phyloP scores from a whole-genome alignment of 2,113 vertebrate species.

The Passer domesticus region DNA sequence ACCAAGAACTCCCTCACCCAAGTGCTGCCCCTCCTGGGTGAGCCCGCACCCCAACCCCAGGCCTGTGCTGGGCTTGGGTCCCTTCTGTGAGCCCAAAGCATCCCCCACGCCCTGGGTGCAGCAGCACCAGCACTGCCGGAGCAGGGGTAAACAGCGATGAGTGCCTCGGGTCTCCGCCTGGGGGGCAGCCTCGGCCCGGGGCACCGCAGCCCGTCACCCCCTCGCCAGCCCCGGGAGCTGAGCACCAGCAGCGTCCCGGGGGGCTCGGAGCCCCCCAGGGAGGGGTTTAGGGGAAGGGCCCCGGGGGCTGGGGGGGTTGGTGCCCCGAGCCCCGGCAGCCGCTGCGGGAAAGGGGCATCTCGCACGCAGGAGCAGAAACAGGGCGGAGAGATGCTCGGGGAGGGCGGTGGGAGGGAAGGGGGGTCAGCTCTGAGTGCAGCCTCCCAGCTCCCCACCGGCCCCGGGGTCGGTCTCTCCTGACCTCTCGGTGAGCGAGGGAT shows the following conservation, averaged over 20 bases:
- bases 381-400: neutral
- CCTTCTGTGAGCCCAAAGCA: neutral
- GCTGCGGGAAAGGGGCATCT: neutral
- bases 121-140: neutral
- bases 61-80: neutral
- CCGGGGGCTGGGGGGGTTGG: neutral
- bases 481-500: slow-evolving; percentile 19
- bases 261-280: neutral
- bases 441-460: neutral
- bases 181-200: neutral
- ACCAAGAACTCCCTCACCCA: neutral
- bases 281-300: neutral
- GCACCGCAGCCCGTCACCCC: neutral
- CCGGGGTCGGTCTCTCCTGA: slow-evolving; percentile 8
- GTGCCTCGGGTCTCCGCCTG: neutral
- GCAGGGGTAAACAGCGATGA: neutral
- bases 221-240: neutral
- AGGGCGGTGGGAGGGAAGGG: neutral
- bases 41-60: neutral
- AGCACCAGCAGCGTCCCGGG: neutral
- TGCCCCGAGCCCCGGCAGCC: neutral
- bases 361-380: neutral
- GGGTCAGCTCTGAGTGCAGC: neutral
- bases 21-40: neutral
- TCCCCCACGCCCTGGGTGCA: neutral